A percentile compares a stretch with the other conserved stretches of the same genome.
Conservation (phyloP, 2,797 vertebrate genomes). For the Neosilurus mollespiculum region DNA sequence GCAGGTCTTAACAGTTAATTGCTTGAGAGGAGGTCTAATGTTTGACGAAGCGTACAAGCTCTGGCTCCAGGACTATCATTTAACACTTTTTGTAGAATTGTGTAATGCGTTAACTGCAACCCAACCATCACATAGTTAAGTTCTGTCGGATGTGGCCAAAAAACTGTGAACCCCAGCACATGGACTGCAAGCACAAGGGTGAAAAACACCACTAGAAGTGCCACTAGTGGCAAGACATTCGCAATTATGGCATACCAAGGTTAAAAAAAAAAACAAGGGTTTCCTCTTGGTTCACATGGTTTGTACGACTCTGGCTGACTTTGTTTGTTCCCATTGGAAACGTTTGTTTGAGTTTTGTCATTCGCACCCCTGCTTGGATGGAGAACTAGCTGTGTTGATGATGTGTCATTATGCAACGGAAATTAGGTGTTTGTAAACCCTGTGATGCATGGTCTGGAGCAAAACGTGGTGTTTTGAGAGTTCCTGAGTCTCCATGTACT, state of each 20-base stretch:
- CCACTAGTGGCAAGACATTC: slow-evolving; percentile 18
- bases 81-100: slow-evolving; percentile 52
- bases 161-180: slow-evolving; percentile 19
- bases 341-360: background rate
- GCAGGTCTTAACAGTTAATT: slow-evolving; percentile 53
- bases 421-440: background rate
- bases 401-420: background rate
- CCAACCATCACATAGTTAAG: slow-evolving; percentile 40
- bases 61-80: slow-evolving; percentile 48
- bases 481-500: slow-evolving; percentile 57
- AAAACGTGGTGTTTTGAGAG: slow-evolving; percentile 54
- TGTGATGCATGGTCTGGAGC: background rate
- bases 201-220: slow-evolving; percentile 29
- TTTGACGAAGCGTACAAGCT: slow-evolving; percentile 41
- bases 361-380: background rate
- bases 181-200: slow-evolving; percentile 3
- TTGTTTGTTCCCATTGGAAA: slow-evolving; percentile 19
- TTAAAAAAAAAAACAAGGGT: slow-evolving; percentile 7
- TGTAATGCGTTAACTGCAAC: slow-evolving; percentile 48
- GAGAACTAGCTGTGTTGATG: background rate
- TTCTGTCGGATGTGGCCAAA: slow-evolving; percentile 36
- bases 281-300: background rate
- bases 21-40: slow-evolving; percentile 50
- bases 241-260: slow-evolving; percentile 11
- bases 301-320: background rate